Base-by-base conservation (phyloP, 2,888 invertebrate species). In the Laothoe populi region DNA sequence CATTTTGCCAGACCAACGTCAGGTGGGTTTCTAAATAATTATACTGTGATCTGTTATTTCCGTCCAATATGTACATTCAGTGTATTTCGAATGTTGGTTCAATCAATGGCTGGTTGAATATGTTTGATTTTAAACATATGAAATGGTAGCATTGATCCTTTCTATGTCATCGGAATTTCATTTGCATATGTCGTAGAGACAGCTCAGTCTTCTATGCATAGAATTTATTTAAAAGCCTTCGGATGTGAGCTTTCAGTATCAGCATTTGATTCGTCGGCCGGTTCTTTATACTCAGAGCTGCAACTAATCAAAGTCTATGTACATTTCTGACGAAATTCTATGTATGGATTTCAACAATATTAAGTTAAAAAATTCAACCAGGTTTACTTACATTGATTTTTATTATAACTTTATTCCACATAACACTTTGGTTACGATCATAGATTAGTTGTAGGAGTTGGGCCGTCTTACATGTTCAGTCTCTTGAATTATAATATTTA, bases 181-280 rank as follows among this genome's bases (percentile, higher is more conserved):
- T 53, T 53, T 35, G 53, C 35, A 19, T 31, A 31, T 16, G 49
- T 19, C 31, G 49, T 35, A 53, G 35, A 11, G 10, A 31, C 31
- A 53, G 19, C 31, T 8, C 26, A 70, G 73, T 66, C 69, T 70
- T 72, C n/a, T n/a, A n/a, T 71, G 74, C 75, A 77, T 74, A 70
- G 71, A 68, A 79, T 83, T 76, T 85, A 84, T 83, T 82, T 84
- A 84, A 84, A 86, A 85, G 84, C 75, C 78, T 81, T 82, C 79
- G 76, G 73, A 68, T 67, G 74, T 73, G 69, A 73, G 75, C 72
- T 79, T 79, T 76, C 77, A 79, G 80, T 75, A 74, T 69, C 72
- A 77, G 74, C 78, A 81, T 85, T 86, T 84, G 84, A 85, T 86
- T 83, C 81, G 78, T 75, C 77, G 59, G 61, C 4, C 19, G 35